A percentile compares a stretch with the other conserved stretches of the same genome.
Conservation (phyloP, 2,797 vertebrate genomes). For the Gymnothorax javanicus region DNA sequence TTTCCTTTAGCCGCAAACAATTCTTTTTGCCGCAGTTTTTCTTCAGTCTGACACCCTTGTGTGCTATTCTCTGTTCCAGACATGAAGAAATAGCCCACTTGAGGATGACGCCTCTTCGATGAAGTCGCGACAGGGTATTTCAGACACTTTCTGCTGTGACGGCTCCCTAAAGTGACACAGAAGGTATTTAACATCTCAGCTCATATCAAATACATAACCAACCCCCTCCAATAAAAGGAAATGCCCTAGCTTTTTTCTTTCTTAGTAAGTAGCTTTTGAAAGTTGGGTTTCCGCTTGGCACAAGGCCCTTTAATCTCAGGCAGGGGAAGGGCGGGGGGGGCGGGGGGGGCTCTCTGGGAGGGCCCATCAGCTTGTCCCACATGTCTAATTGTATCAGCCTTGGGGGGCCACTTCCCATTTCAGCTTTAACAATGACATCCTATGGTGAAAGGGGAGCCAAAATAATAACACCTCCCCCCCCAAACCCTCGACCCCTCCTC, state of each 20-base stretch:
- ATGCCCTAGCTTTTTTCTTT: not conserved
- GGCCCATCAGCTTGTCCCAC: slow-evolving; percentile 8
- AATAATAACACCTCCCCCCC: not conserved
- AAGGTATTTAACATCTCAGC: slow-evolving; percentile 19
- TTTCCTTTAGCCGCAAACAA: too few species aligned
- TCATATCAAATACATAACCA: slow-evolving; percentile 1
- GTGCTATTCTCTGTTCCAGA: not conserved
- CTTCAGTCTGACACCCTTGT: not conserved
- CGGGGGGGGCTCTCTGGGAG: not conserved
- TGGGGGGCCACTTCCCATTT: slow-evolving; percentile 31
- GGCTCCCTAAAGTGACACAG: slow-evolving; percentile 25
- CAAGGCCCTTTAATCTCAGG: slow-evolving; percentile 17
- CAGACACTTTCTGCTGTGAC: not conserved
- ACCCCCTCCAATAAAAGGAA: not conserved
- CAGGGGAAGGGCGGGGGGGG: not conserved
- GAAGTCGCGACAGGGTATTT: not conserved
- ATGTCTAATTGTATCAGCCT: slow-evolving; percentile 36
- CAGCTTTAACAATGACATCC: slow-evolving; percentile 28
- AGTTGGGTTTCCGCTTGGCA: not conserved
- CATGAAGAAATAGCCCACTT: slow-evolving; percentile 19
- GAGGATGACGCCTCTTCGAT: slow-evolving; percentile 1
- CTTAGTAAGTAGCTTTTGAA: slow-evolving; percentile 13
- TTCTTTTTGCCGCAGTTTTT: not conserved
- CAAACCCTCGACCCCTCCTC: not conserved
- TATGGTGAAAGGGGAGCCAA: slow-evolving; percentile 17